Conservation (phyloP, 2,797 vertebrate species). For the Bufotes viridis region DNA sequence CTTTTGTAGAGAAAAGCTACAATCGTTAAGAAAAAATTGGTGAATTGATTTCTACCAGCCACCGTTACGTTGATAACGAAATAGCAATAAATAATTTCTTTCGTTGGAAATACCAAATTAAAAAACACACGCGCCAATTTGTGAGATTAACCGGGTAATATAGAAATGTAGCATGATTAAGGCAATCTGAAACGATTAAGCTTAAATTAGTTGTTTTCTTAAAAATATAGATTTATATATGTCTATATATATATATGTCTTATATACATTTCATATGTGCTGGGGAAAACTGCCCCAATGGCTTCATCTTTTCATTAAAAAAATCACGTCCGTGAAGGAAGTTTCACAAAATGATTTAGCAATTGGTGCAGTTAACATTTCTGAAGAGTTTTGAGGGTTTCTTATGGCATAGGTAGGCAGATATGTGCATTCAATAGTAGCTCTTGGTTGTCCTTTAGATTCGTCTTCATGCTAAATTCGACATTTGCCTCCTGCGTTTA, state of each 20-base stretch:
- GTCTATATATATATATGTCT: constrained; percentile 7
- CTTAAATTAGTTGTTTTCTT: constrained; percentile 45
- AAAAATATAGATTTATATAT: constrained; percentile 54
- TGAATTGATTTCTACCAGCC: not conserved
- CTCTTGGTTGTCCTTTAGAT: constrained; percentile 27
- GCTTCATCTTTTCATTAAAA: constrained; percentile 25
- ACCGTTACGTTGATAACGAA: not conserved
- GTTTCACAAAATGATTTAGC: constrained; percentile 34
- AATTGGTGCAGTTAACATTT: constrained; percentile 9
- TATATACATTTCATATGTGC: constrained; percentile 46
- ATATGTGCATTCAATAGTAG: not conserved
- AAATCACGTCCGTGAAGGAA: not conserved
- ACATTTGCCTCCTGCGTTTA: constrained; percentile 5
- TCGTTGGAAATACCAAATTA: not conserved
- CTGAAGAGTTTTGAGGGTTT: not conserved
- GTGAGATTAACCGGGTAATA: not conserved
- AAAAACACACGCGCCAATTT: not conserved
- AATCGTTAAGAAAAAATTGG: not conserved
- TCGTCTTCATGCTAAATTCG: not conserved
- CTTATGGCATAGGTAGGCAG: constrained; percentile 7
- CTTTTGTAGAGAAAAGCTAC: constrained; percentile 7
- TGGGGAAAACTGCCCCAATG: constrained; percentile 22
- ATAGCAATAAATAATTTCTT: constrained; percentile 14
- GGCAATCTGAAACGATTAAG: constrained; percentile 24
- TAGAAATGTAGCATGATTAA: constrained; percentile 45